Evolutionary conservation across 2,113 vertebrate genomes (phyloP).

Genomic region (Myotis yumanensis): DNA sequence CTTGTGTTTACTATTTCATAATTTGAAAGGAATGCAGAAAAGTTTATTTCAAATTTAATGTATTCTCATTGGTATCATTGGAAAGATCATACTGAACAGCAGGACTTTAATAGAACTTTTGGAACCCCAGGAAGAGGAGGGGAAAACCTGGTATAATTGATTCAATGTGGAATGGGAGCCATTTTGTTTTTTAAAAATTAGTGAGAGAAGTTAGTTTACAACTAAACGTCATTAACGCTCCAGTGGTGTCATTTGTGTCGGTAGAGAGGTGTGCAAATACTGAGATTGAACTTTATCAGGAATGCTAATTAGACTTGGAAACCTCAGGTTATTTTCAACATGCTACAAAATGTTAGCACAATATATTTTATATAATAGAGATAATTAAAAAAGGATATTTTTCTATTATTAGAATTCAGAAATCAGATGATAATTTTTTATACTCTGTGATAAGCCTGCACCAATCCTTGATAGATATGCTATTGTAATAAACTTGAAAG

Average conservation of each 20-base stretch:
- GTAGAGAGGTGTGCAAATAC: constrained; percentile 21
- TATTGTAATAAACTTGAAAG: constrained; percentile 51
- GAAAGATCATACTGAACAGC: constrained; percentile 78
- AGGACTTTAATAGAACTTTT: constrained; percentile 80
- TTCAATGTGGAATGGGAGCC: constrained; percentile 79
- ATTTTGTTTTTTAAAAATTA: constrained; percentile 72
- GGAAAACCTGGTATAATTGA: constrained; percentile 75
- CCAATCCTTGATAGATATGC: constrained; percentile 5
- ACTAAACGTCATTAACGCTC: constrained; percentile 77
- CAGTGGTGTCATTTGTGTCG: not conserved
- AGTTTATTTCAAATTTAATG: constrained; percentile 78
- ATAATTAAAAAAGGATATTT: constrained; percentile 47
- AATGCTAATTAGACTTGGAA: constrained; percentile 63
- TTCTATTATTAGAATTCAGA: constrained; percentile 47
- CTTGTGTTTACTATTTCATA: constrained; percentile 75
- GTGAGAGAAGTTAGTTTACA: constrained; percentile 77
- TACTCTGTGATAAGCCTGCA: constrained; percentile 37
- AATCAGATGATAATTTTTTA: constrained; percentile 12
- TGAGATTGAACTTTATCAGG: constrained; percentile 67
- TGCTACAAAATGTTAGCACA: constrained; percentile 43
- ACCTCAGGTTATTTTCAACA: constrained; percentile 52
- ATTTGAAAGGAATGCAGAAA: constrained; percentile 80
- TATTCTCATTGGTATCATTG: constrained; percentile 80
- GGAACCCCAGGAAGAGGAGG: constrained; percentile 77
- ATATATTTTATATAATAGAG: constrained; percentile 46